Evolutionary conservation across 2,797 vertebrate species (phyloP).

Genomic region (Brachymystax lenok): DNA sequence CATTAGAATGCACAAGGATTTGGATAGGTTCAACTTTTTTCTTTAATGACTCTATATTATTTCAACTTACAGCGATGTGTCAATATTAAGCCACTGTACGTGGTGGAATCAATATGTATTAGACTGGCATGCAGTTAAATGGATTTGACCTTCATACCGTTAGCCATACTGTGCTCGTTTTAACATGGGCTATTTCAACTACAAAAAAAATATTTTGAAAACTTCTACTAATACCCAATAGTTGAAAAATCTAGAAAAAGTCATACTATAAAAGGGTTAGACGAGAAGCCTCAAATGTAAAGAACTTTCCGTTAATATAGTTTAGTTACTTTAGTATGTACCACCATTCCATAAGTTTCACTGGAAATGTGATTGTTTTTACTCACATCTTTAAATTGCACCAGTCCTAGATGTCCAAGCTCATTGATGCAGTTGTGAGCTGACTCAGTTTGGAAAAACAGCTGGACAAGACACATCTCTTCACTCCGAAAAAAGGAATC

Average conservation of each 20-base stretch:
- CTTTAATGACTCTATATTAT: background rate
- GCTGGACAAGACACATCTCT: constrained; percentile 52
- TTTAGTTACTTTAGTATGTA: background rate
- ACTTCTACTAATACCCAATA: background rate
- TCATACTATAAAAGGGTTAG: background rate
- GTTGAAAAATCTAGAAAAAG: background rate
- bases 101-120: background rate
- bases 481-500: constrained; percentile 48
- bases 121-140: background rate
- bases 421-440: constrained; percentile 49
- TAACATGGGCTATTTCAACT: background rate
- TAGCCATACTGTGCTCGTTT: background rate
- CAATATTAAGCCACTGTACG: background rate
- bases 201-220: too few relatives aligned
- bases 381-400: constrained; percentile 58
- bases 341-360: background rate
- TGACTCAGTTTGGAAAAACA: constrained; percentile 53
- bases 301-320: background rate
- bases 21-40: background rate
- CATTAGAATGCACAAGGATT: background rate
- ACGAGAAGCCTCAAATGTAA: background rate
- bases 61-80: background rate
- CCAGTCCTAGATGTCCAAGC: constrained; percentile 51
- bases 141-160: background rate
- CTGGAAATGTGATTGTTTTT: background rate